Base-by-base conservation (phyloP, 2,888 invertebrate genomes). In the Therioaphis trifolii region DNA sequence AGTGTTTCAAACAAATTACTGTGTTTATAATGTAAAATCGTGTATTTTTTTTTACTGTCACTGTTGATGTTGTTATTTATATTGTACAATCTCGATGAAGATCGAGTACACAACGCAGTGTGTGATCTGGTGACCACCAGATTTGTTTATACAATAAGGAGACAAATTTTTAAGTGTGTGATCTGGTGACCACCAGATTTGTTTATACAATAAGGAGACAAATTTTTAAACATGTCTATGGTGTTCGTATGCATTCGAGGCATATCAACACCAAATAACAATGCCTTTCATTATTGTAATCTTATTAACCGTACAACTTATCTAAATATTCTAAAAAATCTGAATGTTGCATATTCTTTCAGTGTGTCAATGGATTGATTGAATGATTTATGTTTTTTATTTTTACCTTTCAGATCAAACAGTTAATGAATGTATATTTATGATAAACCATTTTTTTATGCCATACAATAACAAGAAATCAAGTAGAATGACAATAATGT, bases 361-460 rank as follows among this genome's bases (percentile, higher is more conserved):
- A 21, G 58, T 46, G 9, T 74, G 9, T 7, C 15, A 55, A 29
- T 63, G 27, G 3, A 76, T 15, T 66, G 15, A 49, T 35, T 55
- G 49, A 66, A 1, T 58, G 5, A 24, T 58, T 58, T 21, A 11
- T 58, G 21, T n/a, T 9, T 52, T 66, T 49, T 68, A 49, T 4
- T 43, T 68, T 79, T n/a, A n/a, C n/a, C n/a, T n/a, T 79, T 43
- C 55, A 79, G 69, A 79, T 55, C 55, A 79, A 55, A 79, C 68
- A 2, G 40, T 52, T 27, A 40, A 24, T 7, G 35, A 2, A 5
- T 14, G 5, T 12, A 14, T 4, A 14, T 52, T 66, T 40, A 35
- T 52, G 24, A 49, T 29, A 66, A 77, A 12, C 9, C 14, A 24
- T 0, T 66, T 49, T 3, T n/a, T n/a, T 35, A 43, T 40, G 21